phyloP scores from a whole-genome alignment of 2,888 invertebrate genomes.

The Ectobius pallidus region DNA sequence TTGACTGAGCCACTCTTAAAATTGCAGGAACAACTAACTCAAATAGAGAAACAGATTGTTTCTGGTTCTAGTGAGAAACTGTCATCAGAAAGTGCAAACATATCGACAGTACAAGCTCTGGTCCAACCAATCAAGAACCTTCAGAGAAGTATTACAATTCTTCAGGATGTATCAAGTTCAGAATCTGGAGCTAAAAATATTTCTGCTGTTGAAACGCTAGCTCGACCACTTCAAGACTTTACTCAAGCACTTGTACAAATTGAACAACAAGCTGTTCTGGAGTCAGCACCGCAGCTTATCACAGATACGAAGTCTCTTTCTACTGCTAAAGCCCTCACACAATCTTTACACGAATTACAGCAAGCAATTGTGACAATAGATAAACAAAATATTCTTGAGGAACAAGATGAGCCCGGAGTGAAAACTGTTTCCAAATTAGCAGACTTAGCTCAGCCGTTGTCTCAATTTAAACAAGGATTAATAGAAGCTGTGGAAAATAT shows the following conservation, averaged over 20 bases:
- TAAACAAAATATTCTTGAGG: constrained; percentile 19
- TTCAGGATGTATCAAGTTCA: constrained; percentile 46
- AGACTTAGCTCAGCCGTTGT: constrained; percentile 28
- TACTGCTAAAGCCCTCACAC: constrained; percentile 12
- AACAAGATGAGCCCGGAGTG: neutral
- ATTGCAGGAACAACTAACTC: neutral
- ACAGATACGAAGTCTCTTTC: neutral
- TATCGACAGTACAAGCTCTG: neutral
- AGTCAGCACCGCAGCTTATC: neutral
- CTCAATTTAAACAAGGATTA: constrained; percentile 37
- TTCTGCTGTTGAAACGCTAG: constrained; percentile 67
- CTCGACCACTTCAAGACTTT: constrained; percentile 67
- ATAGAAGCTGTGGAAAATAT: constrained; percentile 29
- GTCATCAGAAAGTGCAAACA: neutral
- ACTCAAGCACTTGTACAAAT: constrained; percentile 5
- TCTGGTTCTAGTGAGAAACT: neutral
- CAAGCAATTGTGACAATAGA: constrained; percentile 29
- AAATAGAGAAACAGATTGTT: neutral
- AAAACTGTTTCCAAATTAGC: constrained; percentile 6
- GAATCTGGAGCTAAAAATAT: constrained; percentile 70
- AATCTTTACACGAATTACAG: constrained; percentile 30
- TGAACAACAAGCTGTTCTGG: constrained; percentile 37
- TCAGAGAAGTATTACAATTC: neutral
- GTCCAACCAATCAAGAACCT: neutral
- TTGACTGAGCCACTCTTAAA: neutral